phyloP scores from a whole-genome alignment of 2,888 invertebrate genomes.

The Drosophila nr. perissopoda region DNA sequence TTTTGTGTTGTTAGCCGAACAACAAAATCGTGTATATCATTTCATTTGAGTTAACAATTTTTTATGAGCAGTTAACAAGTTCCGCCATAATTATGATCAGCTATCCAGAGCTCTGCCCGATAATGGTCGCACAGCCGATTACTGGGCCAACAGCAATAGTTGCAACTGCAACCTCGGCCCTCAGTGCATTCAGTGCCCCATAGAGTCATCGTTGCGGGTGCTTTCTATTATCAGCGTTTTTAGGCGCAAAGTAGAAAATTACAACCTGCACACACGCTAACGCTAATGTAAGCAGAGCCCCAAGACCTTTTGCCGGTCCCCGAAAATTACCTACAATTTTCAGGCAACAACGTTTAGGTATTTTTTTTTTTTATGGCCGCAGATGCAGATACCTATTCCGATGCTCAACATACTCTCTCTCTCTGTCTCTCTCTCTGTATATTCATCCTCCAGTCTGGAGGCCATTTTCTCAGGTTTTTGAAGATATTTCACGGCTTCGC shows the following conservation, averaged over 20 bases:
- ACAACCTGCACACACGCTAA: slow-evolving; percentile 72
- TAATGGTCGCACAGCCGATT: slow-evolving; percentile 40
- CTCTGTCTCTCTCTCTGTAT: background rate
- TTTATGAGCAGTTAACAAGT: slow-evolving; percentile 64
- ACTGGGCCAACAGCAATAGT: slow-evolving; percentile 18
- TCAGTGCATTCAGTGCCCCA: slow-evolving; percentile 17
- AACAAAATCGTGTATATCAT: slow-evolving; percentile 52
- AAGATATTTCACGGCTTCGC: slow-evolving; percentile 35
- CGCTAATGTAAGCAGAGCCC: slow-evolving; percentile 66
- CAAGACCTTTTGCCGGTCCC: slow-evolving; percentile 32
- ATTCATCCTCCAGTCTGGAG: slow-evolving; percentile 37
- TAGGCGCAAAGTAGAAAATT: slow-evolving; percentile 80
- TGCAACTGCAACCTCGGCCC: slow-evolving; percentile 15
- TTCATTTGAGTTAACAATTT: slow-evolving; percentile 45
- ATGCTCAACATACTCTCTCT: background rate
- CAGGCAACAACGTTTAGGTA: slow-evolving; percentile 53
- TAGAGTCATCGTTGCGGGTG: slow-evolving; percentile 32
- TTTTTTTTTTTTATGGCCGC: background rate
- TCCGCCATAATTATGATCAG: slow-evolving; percentile 50
- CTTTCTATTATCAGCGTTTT: slow-evolving; percentile 50
- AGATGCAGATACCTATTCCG: slow-evolving; percentile 14
- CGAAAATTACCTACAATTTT: slow-evolving; percentile 70
- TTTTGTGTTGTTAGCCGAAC: slow-evolving; percentile 13
- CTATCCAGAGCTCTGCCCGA: slow-evolving; percentile 25
- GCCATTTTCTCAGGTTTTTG: slow-evolving; percentile 64